Conservation (phyloP, 2,888 invertebrate species). For the Diadegma fenestrale region DNA sequence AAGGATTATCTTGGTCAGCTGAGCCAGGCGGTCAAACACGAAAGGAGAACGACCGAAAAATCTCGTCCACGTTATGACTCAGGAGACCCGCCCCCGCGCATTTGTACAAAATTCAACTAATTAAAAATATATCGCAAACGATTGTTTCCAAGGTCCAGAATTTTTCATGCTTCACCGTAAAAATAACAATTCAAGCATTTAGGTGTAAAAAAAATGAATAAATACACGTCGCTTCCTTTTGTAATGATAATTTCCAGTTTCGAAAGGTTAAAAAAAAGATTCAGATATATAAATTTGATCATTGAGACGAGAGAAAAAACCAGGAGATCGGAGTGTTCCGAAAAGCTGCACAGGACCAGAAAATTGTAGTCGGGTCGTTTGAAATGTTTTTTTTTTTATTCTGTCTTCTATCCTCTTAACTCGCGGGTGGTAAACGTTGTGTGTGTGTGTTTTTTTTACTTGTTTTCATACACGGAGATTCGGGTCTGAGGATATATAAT, state of each 20-base stretch:
- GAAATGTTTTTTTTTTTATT: slow-evolving; percentile 68
- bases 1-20: slow-evolving; percentile 65
- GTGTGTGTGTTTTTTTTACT: background rate
- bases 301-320: background rate
- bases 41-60: slow-evolving; percentile 16
- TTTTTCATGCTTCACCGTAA: background rate
- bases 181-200: background rate
- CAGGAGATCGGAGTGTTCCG: slow-evolving; percentile 34
- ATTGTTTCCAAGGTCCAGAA: background rate
- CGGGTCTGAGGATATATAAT: slow-evolving; percentile 38
- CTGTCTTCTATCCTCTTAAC: slow-evolving; percentile 77
- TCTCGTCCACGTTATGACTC: slow-evolving; percentile 19
- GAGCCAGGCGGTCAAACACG: slow-evolving; percentile 33
- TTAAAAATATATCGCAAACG: background rate
- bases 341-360: slow-evolving; percentile 72
- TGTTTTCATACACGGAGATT: slow-evolving; percentile 9
- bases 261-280: background rate
- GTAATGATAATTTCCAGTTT: background rate
- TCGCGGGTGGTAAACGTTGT: slow-evolving; percentile 39
- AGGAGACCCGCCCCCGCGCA: background rate
- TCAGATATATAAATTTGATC: background rate
- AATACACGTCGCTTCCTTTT: background rate
- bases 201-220: background rate
- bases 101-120: background rate
- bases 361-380: slow-evolving; percentile 80